Base-by-base conservation (phyloP, 1,140 invertebrate species). In the Ceratosolen solmsi region DNA sequence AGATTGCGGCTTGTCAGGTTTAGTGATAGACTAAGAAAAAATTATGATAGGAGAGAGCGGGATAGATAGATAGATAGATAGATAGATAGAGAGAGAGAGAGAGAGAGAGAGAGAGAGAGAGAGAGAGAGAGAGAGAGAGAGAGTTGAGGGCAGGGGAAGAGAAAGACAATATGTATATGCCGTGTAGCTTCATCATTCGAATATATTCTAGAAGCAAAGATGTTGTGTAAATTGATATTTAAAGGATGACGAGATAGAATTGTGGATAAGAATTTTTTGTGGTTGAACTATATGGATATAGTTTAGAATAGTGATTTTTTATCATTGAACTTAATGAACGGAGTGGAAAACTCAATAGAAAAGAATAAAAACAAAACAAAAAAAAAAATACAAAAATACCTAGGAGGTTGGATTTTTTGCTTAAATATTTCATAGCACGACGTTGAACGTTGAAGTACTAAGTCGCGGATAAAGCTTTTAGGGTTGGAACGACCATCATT, bases 261-360 rank as follows among this genome's bases (percentile, higher is more conserved):
- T 83, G 41, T 70, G 79, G 33, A 83, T 84, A 83, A 87, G 81
- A 88, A 87, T 87, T 84, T 90, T 91, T 90, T 87, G 88, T 90
- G 90, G 90, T 91, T 91, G 87, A 90, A 88, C 86, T 90, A 76
- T 82, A 91, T 91, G 87, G 88, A 91, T 90, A 91, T 88, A 91
- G 90, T 91, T 89, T 91, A 91, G 89, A 87, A 89, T 87, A 87
- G 86, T 82, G 84, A 87, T 89, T 90, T 70, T 82, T 82, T 77
- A 82, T 77, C 51, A 82, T 82, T 77, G 74, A 82, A 54, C 60
- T 77, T 71, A 77, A 76, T 80, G 56, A 73, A 63, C 38, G 63
- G 54, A 30, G 75, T 63, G 68, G 72, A 74, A 81, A 82, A 70
- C 46, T 71, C 68, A 68, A 71, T 65, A 68, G 65, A 83, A 85